Evolutionary conservation across 2,113 vertebrate genomes (phyloP).

Genomic region (Oxyura jamaicensis): DNA sequence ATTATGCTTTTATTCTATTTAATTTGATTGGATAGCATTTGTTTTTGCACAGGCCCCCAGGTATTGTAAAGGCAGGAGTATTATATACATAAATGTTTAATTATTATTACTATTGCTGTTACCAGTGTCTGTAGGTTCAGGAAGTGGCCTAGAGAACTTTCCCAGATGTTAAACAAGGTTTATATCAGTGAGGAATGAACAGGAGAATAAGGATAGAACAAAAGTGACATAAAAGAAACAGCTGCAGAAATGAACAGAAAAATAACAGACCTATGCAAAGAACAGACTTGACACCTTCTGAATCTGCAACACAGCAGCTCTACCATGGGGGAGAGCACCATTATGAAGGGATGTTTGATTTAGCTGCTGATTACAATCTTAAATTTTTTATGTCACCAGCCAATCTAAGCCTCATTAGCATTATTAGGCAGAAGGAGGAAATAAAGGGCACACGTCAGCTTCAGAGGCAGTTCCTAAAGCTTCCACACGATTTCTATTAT

Average conservation of each 20-base stretch:
- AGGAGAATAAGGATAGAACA: not conserved
- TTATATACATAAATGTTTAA: constrained; percentile 23
- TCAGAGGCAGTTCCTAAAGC: not conserved
- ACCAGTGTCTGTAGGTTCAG: not conserved
- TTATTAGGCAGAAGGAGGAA: not conserved
- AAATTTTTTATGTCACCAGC: not conserved
- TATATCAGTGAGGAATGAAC: not conserved
- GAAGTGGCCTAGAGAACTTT: constrained; percentile 14
- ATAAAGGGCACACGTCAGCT: not conserved
- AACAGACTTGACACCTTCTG: not conserved
- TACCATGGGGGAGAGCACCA: not conserved
- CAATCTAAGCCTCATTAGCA: not conserved
- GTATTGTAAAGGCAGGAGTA: constrained; percentile 1
- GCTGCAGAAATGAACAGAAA: not conserved
- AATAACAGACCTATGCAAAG: not conserved
- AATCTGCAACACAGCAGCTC: not conserved
- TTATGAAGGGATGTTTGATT: not conserved
- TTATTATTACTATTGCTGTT: constrained; percentile 16
- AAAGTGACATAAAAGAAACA: not conserved
- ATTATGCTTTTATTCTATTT: constrained; percentile 8
- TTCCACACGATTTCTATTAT: constrained; percentile 2
- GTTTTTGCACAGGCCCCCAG: not conserved
- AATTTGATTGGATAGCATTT: constrained; percentile 33
- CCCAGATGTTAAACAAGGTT: constrained; percentile 16
- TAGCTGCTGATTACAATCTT: not conserved